Conservation (phyloP, 2,888 invertebrate genomes). For the Scaptomyza flava region DNA sequence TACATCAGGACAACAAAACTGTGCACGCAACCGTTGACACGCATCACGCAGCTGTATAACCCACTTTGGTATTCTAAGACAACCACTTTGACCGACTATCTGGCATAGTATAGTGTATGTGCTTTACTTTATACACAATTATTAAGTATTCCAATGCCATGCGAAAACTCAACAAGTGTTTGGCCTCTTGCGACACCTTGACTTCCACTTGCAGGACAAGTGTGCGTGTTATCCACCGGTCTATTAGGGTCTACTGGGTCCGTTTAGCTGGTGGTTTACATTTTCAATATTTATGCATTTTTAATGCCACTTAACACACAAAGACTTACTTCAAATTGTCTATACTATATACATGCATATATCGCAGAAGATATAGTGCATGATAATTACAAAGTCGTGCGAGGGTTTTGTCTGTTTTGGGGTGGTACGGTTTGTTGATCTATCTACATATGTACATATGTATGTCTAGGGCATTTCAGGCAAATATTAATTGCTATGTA, state of each 20-base stretch:
- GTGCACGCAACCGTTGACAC: conserved; percentile 61
- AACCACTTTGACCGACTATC: conserved; percentile 21
- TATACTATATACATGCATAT: background rate
- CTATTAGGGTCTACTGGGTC: no score
- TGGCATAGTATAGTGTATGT: background rate
- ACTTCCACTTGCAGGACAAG: conserved; percentile 1
- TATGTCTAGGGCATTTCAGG: background rate
- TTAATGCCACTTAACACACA: conserved; percentile 24
- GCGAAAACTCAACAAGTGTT: conserved; percentile 39
- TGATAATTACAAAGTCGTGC: background rate
- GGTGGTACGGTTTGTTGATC: no score
- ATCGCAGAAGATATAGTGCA: background rate
- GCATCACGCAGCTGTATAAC: conserved; percentile 65
- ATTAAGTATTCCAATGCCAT: background rate
- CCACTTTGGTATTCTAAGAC: conserved; percentile 41
- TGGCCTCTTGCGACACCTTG: conserved; percentile 3
- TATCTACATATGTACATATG: background rate
- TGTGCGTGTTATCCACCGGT: background rate
- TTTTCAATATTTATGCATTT: no score
- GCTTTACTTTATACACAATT: background rate
- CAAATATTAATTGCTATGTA: conserved; percentile 41
- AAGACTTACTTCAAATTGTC: conserved; percentile 6
- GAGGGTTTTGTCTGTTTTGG: background rate
- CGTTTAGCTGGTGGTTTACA: background rate
- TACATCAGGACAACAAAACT: background rate